phyloP scores from a whole-genome alignment of 2,113 vertebrate genomes.

The Melanostigma gelatinosum region DNA sequence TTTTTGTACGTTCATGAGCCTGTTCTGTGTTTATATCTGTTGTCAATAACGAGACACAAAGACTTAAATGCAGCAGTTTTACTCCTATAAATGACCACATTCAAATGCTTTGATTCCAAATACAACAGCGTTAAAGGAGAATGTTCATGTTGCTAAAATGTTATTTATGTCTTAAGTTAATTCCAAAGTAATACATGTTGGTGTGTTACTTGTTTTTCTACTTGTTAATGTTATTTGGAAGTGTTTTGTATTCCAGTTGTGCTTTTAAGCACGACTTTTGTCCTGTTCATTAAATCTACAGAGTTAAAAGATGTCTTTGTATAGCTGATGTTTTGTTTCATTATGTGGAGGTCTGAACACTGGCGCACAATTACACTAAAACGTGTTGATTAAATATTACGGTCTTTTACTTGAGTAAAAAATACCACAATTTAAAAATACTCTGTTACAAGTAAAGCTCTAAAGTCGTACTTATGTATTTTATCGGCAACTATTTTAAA shows the following conservation, averaged over 20 bases:
- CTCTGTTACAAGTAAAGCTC: too few relatives aligned
- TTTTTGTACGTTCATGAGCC: background rate
- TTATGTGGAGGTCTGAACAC: background rate
- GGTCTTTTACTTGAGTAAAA: too few relatives aligned
- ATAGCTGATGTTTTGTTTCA: background rate
- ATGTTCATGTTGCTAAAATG: background rate
- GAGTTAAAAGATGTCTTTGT: background rate
- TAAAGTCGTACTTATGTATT: too few relatives aligned
- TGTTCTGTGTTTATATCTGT: constrained; percentile 4
- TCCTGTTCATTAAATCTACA: constrained; percentile 5
- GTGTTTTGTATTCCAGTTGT: constrained; percentile 5
- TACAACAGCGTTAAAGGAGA: background rate
- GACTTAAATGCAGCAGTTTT: background rate
- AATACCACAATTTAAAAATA: background rate
- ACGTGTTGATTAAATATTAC: background rate
- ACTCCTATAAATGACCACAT: background rate
- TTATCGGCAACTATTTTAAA: too few relatives aligned
- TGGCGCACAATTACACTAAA: background rate
- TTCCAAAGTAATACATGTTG: background rate
- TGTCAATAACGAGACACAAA: background rate
- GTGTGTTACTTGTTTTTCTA: background rate
- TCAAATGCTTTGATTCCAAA: background rate
- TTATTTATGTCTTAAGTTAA: background rate
- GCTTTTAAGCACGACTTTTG: background rate
- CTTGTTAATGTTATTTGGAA: background rate